Evolutionary conservation across 2,113 vertebrate genomes (phyloP).

Genomic region (Balaeniceps rex): DNA sequence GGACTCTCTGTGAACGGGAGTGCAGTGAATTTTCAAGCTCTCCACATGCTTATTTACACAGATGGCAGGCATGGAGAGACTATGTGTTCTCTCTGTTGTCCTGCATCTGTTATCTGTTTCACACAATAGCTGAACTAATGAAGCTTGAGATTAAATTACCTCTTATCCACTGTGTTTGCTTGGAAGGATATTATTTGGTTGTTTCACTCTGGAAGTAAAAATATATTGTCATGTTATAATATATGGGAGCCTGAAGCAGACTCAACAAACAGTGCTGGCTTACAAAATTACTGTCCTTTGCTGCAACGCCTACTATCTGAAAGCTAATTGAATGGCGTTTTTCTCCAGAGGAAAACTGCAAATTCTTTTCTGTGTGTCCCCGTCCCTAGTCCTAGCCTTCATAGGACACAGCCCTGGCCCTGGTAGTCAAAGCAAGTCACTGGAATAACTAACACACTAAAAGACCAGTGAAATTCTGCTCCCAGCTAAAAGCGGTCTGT

Average conservation of each 20-base stretch:
- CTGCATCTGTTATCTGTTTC: not conserved
- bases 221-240: not conserved
- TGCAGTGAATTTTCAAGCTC: not conserved
- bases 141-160: constrained; percentile 23
- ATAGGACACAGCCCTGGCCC: not conserved
- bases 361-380: not conserved
- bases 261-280: not conserved
- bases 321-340: not conserved
- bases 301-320: not conserved
- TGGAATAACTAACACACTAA: accelerated
- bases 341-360: not conserved
- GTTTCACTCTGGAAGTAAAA: not conserved
- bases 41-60: not conserved
- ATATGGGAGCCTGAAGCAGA: not conserved
- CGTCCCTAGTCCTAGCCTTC: accelerated
- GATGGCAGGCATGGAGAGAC: not conserved
- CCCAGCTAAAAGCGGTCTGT: not conserved
- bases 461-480: not conserved
- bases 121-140: constrained; percentile 7
- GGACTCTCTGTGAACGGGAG: not conserved
- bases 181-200: not conserved
- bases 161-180: not conserved
- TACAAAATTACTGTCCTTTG: not conserved
- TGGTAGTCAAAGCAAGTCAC: not conserved
- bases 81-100: not conserved